Percentiles rank a stretch among this genome's conserved stretches.
phyloP scores from a whole-genome alignment of 1,140 invertebrate species.

The Akabosia matsudoensis region DNA sequence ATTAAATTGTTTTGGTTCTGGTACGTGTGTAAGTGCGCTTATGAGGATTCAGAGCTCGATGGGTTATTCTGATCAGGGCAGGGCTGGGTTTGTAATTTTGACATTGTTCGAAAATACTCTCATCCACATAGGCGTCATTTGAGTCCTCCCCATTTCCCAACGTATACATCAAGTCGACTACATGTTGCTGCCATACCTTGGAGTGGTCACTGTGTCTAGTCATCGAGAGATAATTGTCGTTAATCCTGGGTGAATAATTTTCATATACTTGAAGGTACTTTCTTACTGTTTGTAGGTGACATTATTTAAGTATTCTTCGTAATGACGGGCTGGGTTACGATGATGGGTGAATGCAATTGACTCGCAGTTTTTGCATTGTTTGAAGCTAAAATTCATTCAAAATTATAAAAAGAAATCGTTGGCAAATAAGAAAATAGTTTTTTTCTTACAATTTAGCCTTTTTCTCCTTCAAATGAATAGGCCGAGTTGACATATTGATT shows the following conservation, averaged over 20 bases:
- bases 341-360: background rate
- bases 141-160: background rate
- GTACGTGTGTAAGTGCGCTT: too few relatives aligned
- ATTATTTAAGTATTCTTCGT: constrained; percentile 17
- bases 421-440: too few relatives aligned
- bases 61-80: background rate
- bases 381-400: background rate
- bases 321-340: background rate
- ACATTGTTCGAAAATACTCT: background rate
- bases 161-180: background rate
- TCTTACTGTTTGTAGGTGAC: constrained; percentile 3
- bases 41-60: too few relatives aligned
- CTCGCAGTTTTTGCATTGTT: constrained; percentile 8
- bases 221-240: background rate
- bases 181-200: background rate
- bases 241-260: too few relatives aligned
- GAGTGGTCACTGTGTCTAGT: background rate
- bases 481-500: background rate
- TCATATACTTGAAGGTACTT: background rate
- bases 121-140: background rate
- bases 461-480: background rate
- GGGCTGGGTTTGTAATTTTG: background rate
- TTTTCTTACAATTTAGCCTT: constrained; percentile 1
- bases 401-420: too few relatives aligned
- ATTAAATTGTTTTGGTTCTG: too few relatives aligned